phyloP scores from a whole-genome alignment of 1,140 invertebrate genomes.

The Dryas iulia region DNA sequence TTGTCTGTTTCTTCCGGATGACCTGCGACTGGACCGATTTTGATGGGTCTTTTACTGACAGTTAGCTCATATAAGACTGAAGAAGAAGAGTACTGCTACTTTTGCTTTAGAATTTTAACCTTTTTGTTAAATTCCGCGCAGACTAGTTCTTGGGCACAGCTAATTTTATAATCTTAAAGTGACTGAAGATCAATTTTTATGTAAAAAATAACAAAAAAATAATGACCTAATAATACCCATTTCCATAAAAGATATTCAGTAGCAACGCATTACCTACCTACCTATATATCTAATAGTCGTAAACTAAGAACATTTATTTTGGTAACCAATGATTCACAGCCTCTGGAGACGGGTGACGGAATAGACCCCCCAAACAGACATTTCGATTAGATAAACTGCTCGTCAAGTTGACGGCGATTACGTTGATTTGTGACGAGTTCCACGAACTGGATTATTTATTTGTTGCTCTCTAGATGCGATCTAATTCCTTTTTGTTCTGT shows the following conservation, averaged over 20 bases:
- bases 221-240: no score
- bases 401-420: constrained; percentile 15
- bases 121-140: no score
- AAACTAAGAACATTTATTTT: constrained; percentile 8
- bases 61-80: no score
- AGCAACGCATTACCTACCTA: background rate
- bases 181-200: no score
- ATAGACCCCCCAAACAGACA: constrained; percentile 22
- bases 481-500: background rate
- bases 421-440: background rate
- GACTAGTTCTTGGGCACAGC: no score
- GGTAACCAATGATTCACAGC: constrained; percentile 7
- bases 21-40: no score
- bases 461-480: background rate
- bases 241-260: background rate
- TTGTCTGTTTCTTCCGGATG: no score
- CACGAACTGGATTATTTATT: constrained; percentile 11
- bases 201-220: no score
- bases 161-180: no score
- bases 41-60: no score
- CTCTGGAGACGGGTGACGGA: constrained; percentile 23
- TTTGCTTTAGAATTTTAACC: no score
- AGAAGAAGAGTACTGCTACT: no score
- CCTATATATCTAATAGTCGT: background rate
- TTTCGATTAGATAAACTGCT: constrained; percentile 25